These are phyloP conservation scores for Balanococcus diminutus DNA, from an alignment of 2,888 invertebrate species.

Conservation along the genomic window DNA sequence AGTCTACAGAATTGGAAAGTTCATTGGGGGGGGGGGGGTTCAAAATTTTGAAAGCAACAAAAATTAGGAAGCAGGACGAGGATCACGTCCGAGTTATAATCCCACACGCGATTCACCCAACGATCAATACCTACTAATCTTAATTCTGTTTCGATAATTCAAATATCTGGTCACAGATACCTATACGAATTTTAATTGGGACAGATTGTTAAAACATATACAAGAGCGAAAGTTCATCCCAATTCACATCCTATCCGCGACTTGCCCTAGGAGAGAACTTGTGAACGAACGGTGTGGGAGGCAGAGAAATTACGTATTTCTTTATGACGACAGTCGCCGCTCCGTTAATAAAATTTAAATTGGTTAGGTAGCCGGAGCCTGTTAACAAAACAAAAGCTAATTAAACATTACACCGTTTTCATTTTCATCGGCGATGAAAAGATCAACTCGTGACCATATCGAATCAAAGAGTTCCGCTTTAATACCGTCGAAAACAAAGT, in stretches of 20 bases:
- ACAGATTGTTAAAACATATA: background rate
- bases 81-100: too few species aligned
- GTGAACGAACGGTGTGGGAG: background rate
- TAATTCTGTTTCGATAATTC: too few species aligned
- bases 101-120: too few species aligned
- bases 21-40: too few species aligned
- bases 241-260: background rate
- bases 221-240: background rate
- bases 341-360: constrained; percentile 15
- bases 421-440: constrained; percentile 8
- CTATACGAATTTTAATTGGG: too few species aligned
- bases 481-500: background rate
- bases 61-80: too few species aligned
- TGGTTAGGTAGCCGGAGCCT: background rate
- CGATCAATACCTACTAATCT: too few species aligned
- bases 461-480: constrained; percentile 20
- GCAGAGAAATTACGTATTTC: background rate
- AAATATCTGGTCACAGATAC: too few species aligned
- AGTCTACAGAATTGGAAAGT: too few species aligned
- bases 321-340: background rate
- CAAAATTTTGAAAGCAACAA: too few species aligned
- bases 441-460: constrained; percentile 29
- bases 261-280: background rate
- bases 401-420: constrained; percentile 36
- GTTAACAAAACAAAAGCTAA: constrained; percentile 35